Percentiles rank a stretch among this genome's conserved stretches.
phyloP scores from a whole-genome alignment of 2,888 invertebrate genomes.

The Cryptosula pallasiana region DNA sequence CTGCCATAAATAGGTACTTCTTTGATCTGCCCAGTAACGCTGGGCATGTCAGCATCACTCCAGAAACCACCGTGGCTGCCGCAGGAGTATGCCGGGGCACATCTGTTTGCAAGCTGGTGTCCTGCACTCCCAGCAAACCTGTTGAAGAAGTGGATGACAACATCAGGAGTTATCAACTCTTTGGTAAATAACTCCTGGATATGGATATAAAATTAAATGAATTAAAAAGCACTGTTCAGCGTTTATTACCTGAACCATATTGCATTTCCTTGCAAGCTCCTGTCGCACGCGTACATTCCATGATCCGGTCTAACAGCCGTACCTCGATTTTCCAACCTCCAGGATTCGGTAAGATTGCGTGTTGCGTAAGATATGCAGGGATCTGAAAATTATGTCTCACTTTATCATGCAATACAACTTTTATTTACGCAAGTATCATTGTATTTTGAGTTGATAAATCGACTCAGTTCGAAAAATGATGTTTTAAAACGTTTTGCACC shows the following conservation, averaged over 20 bases:
- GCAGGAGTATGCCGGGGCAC: constrained; percentile 1
- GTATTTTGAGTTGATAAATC: too few relatives aligned
- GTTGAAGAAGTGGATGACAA: too few relatives aligned
- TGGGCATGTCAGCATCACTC: constrained; percentile 5
- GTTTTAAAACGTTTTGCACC: too few relatives aligned
- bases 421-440: too few relatives aligned
- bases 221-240: too few relatives aligned
- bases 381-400: neutral
- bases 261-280: neutral
- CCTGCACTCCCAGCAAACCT: neutral
- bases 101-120: neutral
- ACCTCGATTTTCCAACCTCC: neutral
- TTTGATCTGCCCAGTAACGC: neutral
- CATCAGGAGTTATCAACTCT: too few relatives aligned
- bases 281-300: neutral
- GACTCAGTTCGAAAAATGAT: too few relatives aligned
- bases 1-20: constrained; percentile 13
- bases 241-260: neutral
- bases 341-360: neutral
- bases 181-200: too few relatives aligned
- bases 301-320: neutral
- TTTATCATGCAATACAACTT: too few relatives aligned
- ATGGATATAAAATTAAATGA: too few relatives aligned
- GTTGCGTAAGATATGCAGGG: neutral
- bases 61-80: constrained; percentile 19